phyloP scores from a whole-genome alignment of 2,113 vertebrate genomes.

The Ctenomys sociabilis region DNA sequence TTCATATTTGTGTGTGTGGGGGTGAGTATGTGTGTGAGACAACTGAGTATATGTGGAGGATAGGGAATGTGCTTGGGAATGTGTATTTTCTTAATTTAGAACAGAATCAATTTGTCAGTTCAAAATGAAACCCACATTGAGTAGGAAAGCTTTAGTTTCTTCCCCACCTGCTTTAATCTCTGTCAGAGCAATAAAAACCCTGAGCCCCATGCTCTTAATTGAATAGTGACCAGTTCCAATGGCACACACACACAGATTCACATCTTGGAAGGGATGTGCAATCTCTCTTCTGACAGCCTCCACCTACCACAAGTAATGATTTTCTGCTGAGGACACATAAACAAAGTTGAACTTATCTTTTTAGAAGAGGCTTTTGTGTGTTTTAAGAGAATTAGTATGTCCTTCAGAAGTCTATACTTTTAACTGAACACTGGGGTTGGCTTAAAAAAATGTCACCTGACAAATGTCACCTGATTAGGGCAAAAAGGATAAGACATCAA shows the following conservation, averaged over 20 bases:
- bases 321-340: background rate
- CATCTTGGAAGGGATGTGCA: background rate
- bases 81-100: background rate
- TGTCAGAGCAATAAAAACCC: background rate
- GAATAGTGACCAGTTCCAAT: background rate
- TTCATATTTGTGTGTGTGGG: background rate
- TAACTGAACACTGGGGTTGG: background rate
- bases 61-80: background rate
- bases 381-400: slow-evolving; percentile 39
- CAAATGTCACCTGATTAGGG: slow-evolving; percentile 14
- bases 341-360: slow-evolving; percentile 40
- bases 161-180: background rate
- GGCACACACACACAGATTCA: background rate
- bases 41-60: background rate
- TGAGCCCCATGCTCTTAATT: background rate
- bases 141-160: slow-evolving; percentile 4
- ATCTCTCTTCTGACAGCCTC: background rate
- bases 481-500: background rate
- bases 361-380: background rate
- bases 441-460: slow-evolving; percentile 54
- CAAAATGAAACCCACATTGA: background rate
- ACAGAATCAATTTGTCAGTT: background rate
- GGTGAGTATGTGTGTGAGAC: no score
- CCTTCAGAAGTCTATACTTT: slow-evolving; percentile 37
- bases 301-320: background rate